A percentile compares a stretch with the other conserved stretches of the same genome.
Evolutionary conservation across 2,113 vertebrate genomes (phyloP).

Genomic region (Brachyhypopomus gauderio): DNA sequence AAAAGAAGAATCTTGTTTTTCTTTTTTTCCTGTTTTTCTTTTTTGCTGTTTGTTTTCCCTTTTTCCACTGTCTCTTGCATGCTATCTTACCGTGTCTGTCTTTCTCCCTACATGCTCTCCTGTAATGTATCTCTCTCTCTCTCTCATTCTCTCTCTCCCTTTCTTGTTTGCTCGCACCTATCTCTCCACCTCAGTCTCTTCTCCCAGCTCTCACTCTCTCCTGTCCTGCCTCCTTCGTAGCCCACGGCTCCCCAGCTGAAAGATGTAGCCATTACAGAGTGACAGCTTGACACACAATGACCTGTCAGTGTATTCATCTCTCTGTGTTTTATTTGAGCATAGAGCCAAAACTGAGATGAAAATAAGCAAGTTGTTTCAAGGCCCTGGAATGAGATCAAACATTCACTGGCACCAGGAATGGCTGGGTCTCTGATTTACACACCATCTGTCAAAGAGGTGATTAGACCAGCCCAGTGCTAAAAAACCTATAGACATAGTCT

Average conservation of each 20-base stretch:
- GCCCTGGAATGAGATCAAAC: constrained; percentile 91
- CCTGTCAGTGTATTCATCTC: constrained; percentile 94
- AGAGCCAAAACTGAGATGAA: constrained; percentile 86
- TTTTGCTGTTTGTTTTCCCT: constrained; percentile 73
- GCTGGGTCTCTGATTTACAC: constrained; percentile 89
- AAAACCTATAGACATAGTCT: constrained; percentile 83
- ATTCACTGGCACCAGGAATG: constrained; percentile 84
- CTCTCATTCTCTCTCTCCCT: constrained; percentile 54
- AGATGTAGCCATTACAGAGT: constrained; percentile 94
- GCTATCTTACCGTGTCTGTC: constrained; percentile 51
- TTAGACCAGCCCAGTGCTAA: constrained; percentile 85
- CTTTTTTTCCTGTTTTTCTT: constrained; percentile 79
- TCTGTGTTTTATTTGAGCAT: constrained; percentile 91
- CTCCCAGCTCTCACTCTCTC: constrained; percentile 46
- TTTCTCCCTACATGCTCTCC: constrained; percentile 64
- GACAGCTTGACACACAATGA: constrained; percentile 93
- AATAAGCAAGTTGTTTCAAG: constrained; percentile 95
- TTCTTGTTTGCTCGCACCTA: constrained; percentile 19
- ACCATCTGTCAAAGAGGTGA: constrained; percentile 85
- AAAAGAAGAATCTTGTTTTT: constrained; percentile 74
- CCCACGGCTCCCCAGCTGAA: constrained; percentile 87
- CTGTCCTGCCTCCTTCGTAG: constrained; percentile 70
- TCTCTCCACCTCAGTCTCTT: constrained; percentile 18
- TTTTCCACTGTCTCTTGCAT: constrained; percentile 24
- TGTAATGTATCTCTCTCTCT: constrained; percentile 51